These are phyloP conservation scores for Drosophila parvula DNA, from an alignment of 1,140 invertebrate genomes.

Conservation along the genomic window DNA sequence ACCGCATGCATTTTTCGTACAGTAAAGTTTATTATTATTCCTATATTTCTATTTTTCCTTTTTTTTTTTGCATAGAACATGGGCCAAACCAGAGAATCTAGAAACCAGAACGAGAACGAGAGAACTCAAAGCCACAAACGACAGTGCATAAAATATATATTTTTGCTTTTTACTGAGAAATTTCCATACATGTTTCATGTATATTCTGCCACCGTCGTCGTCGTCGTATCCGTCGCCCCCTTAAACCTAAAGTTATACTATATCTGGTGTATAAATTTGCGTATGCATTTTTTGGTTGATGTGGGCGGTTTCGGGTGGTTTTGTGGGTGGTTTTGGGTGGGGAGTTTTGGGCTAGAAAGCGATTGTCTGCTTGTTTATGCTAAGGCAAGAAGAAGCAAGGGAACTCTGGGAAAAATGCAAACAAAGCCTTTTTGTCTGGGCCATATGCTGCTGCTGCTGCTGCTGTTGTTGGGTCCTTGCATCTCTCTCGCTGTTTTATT, in stretches of 20 bases:
- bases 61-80: neutral
- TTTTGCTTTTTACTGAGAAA: slow-evolving; percentile 65
- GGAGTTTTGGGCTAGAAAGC: slow-evolving; percentile 25
- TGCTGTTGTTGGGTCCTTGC: slow-evolving; percentile 5
- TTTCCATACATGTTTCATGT: slow-evolving; percentile 70
- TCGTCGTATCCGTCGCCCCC: neutral
- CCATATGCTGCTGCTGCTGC: slow-evolving; percentile 41
- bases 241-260: slow-evolving; percentile 23
- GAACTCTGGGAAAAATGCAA: slow-evolving; percentile 55
- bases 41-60: slow-evolving; percentile 24
- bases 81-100: slow-evolving; percentile 8
- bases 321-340: slow-evolving; percentile 12
- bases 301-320: slow-evolving; percentile 14
- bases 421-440: slow-evolving; percentile 75
- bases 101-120: slow-evolving; percentile 28
- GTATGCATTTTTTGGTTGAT: slow-evolving; percentile 71
- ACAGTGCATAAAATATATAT: slow-evolving; percentile 80
- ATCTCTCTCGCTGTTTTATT: slow-evolving; percentile 11
- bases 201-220: slow-evolving; percentile 14
- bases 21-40: slow-evolving; percentile 59
- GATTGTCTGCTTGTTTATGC: slow-evolving; percentile 65
- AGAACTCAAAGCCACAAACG: slow-evolving; percentile 60
- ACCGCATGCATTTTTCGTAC: slow-evolving; percentile 56
- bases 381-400: slow-evolving; percentile 40
- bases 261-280: slow-evolving; percentile 74